Conservation (phyloP, 2,797 vertebrate species). For the Girardinus metallicus region DNA sequence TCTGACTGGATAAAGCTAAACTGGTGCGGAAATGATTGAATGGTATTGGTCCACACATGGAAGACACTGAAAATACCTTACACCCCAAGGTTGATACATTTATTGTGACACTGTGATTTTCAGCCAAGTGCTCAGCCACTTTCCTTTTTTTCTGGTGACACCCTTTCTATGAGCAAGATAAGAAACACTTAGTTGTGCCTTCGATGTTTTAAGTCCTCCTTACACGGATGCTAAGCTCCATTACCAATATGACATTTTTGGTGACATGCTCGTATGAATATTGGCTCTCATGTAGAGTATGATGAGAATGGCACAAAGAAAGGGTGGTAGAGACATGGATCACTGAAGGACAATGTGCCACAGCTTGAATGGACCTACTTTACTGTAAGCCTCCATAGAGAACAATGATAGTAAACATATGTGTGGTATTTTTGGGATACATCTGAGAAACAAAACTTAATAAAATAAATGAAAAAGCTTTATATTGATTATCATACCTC, state of each 20-base stretch:
- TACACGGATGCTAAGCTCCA: constrained; percentile 62
- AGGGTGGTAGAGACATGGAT: constrained; percentile 38
- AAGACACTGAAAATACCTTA: neutral
- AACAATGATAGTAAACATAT: neutral
- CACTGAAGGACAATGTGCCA: constrained; percentile 40
- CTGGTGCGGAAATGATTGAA: neutral
- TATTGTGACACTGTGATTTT: constrained; percentile 6
- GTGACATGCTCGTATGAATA: constrained; percentile 59
- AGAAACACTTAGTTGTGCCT: constrained; percentile 39
- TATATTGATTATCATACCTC: neutral
- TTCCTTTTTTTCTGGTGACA: constrained; percentile 27
- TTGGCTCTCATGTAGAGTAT: constrained; percentile 45
- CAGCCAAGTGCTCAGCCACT: constrained; percentile 8
- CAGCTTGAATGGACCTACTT: constrained; percentile 24
- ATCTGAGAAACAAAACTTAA: neutral
- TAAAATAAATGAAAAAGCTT: neutral
- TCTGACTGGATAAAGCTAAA: constrained; percentile 7
- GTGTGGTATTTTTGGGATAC: constrained; percentile 3
- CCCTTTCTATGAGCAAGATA: constrained; percentile 24
- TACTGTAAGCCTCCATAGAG: constrained; percentile 16
- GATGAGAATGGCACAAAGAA: constrained; percentile 28
- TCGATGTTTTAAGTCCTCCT: constrained; percentile 53
- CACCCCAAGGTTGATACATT: neutral
- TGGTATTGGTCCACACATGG: constrained; percentile 1
- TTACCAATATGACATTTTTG: constrained; percentile 49